phyloP scores from a whole-genome alignment of 2,797 vertebrate species.

The Simalia tracyae region DNA sequence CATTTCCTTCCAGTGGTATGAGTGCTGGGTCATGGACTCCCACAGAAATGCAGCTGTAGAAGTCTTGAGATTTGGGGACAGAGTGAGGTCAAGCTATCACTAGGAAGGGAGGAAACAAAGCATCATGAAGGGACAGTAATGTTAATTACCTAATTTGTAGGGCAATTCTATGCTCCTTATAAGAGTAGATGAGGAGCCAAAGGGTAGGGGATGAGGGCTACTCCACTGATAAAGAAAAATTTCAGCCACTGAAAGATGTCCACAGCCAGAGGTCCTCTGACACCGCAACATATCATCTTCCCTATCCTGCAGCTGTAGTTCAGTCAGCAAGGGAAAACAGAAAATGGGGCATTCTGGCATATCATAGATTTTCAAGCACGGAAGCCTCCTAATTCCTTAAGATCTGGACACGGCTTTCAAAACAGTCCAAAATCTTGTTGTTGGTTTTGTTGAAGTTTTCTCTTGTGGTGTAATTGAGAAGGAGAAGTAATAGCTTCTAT shows the following conservation, averaged over 20 bases:
- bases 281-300: no score
- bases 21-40: neutral
- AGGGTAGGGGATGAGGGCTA: neutral
- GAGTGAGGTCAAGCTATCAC: neutral
- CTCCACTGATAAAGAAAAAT: neutral
- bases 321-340: neutral
- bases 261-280: neutral
- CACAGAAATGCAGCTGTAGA: neutral
- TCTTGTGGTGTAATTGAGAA: neutral
- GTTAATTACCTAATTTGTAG: neutral
- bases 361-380: no score
- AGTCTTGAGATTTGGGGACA: neutral
- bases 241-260: neutral
- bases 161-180: neutral
- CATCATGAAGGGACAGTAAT: neutral
- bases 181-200: neutral
- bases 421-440: neutral
- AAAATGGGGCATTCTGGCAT: neutral
- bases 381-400: no score
- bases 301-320: neutral
- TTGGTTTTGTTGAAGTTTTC: neutral
- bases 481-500: no score
- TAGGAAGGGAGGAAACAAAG: neutral
- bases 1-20: neutral
- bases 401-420: neutral